Evolutionary conservation across 2,888 invertebrate species (phyloP).

Genomic region (Nycteola revayana): DNA sequence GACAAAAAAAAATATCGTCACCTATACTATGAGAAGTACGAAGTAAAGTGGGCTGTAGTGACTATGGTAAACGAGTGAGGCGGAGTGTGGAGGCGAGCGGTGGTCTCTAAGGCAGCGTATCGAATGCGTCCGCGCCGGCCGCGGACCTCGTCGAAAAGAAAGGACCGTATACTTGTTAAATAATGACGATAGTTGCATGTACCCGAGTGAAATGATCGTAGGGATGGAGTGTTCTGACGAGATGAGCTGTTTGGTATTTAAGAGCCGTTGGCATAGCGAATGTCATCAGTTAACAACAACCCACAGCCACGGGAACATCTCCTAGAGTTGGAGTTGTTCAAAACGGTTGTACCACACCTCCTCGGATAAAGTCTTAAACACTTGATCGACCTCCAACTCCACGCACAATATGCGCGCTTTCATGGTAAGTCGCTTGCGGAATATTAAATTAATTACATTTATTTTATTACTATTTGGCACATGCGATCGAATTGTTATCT

Average conservation of each 20-base stretch:
- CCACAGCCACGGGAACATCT: conserved; percentile 72
- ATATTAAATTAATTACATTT: conserved; percentile 24
- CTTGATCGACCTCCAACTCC: conserved; percentile 39
- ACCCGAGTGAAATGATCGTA: conserved; percentile 77
- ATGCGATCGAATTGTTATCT: conserved; percentile 44
- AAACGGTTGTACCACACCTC: conserved; percentile 36
- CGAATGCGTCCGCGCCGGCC: conserved; percentile 57
- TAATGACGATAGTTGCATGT: conserved; percentile 77
- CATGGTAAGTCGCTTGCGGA: conserved; percentile 70
- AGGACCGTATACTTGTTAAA: conserved; percentile 75
- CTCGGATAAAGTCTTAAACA: conserved; percentile 46
- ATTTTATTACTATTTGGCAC: conserved; percentile 52
- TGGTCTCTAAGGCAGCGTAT: conserved; percentile 63
- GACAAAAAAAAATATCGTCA: conserved; percentile 20
- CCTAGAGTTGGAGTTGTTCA: conserved; percentile 55
- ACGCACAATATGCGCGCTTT: conserved; percentile 75
- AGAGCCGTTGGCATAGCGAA: conserved; percentile 75
- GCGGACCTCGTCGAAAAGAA: conserved; percentile 73
- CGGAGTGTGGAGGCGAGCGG: conserved; percentile 47
- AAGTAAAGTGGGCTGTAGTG: conserved; percentile 43
- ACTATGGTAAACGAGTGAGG: conserved; percentile 20
- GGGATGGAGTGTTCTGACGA: conserved; percentile 78
- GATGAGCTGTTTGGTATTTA: conserved; percentile 80
- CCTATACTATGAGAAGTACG: conserved; percentile 17
- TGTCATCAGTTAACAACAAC: conserved; percentile 78